Evolutionary conservation across 2,797 vertebrate species (phyloP), one percentile per base, ranked within the genome.

Genomic region (Falco biarmicus): DNA sequence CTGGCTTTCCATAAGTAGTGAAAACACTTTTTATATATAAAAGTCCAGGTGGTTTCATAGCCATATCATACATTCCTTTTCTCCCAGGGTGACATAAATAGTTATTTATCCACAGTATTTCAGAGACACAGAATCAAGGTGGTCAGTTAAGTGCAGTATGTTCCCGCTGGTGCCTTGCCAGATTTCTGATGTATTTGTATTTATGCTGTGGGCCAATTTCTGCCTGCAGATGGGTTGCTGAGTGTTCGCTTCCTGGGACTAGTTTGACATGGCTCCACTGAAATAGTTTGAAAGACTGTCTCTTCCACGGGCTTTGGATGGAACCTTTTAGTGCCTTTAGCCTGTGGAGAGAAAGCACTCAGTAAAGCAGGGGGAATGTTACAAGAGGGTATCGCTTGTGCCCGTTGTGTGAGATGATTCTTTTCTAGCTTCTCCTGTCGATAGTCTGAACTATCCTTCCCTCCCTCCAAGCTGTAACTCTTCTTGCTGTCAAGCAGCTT

Each of bases 11-110:
- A 69, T 93, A 95, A 96, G 87, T 63, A 91, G 89, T 96, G 96
- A 90, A 96, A 96, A 95, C 93, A 92, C 82, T 96, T 97, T 83
- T 95, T 96, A 94, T 95, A 63, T 94, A 76, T 88, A 93, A 92
- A 95, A 85, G 90, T 93, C 96, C 95, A 96, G 95, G 95, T 95
- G 95, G 95, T 93, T 96, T 93, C 76, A 29, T 89, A 91, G 89
- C 93, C 88, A 83, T 96, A 95, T 95, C 96, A 78, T 94, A 48
- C 93, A 97, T 97, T 97, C 96, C 93, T 95, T 87, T 97, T 96
- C 81, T 95, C 96, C 92, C 82, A 84, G 73, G 39, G 87, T 91
- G 92, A 96, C 92, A 94, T 92, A 94, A 96, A 91, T 87, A 94
- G 90, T 96, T 93, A 96, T 94, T 97, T 94, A 96, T 89, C 89